Evolutionary conservation across 2,797 vertebrate species (phyloP).

Genomic region (Coccyzus lansbergi): DNA sequence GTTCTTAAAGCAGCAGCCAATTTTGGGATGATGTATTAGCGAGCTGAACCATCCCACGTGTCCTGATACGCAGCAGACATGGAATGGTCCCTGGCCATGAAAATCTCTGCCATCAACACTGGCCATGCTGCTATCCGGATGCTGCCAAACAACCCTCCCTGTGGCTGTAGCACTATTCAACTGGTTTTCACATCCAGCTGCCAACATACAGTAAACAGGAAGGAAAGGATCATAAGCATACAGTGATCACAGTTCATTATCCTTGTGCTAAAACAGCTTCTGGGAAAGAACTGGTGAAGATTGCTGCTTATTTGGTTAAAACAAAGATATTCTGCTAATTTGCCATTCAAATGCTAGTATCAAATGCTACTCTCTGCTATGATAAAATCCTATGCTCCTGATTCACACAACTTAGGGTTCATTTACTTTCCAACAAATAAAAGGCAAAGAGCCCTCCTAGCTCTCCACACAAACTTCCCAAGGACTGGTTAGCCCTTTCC

Average conservation of each 20-base stretch:
- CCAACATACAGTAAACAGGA: accelerated
- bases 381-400: background rate
- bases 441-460: background rate
- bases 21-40: background rate
- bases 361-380: background rate
- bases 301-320: background rate
- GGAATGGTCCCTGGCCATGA: background rate
- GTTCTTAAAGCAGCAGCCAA: background rate
- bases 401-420: background rate
- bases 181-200: accelerated
- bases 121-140: accelerated
- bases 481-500: background rate
- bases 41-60: accelerated
- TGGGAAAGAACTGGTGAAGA: background rate
- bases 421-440: background rate
- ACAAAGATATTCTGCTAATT: background rate
- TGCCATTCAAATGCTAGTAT: background rate
- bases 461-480: accelerated
- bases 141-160: background rate
- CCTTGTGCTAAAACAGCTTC: background rate
- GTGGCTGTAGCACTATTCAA: accelerated
- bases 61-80: accelerated
- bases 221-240: accelerated
- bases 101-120: background rate
- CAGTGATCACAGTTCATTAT: background rate